phyloP scores from a whole-genome alignment of 2,888 invertebrate genomes.

The Muscina levida region DNA sequence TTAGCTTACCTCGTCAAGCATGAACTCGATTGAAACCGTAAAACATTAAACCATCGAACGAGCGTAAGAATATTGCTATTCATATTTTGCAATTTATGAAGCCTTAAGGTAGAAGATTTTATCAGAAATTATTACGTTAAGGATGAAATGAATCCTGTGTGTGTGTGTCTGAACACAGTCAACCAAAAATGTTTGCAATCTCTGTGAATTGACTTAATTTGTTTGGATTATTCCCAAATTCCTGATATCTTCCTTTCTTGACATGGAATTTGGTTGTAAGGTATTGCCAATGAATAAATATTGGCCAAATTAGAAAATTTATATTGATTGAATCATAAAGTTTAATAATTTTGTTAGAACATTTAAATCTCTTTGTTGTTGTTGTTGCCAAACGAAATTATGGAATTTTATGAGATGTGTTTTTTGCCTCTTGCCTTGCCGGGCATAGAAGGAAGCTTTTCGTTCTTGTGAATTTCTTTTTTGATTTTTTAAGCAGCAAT shows the following conservation, averaged over 20 bases:
- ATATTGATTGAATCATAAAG: constrained; percentile 65
- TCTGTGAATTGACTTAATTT: constrained; percentile 31
- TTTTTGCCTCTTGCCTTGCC: no score
- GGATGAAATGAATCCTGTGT: constrained; percentile 4
- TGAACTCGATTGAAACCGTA: background rate
- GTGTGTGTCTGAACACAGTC: no score
- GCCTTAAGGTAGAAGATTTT: constrained; percentile 71
- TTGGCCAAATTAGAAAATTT: constrained; percentile 59
- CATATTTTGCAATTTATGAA: constrained; percentile 49
- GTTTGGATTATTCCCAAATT: constrained; percentile 15
- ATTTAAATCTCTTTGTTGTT: background rate
- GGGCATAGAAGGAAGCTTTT: background rate
- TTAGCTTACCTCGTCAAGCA: background rate
- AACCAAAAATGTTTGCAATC: constrained; percentile 12
- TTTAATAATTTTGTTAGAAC: constrained; percentile 59
- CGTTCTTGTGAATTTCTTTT: no score
- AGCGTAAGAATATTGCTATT: constrained; percentile 7
- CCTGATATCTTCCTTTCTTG: constrained; percentile 11
- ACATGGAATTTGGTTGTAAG: constrained; percentile 38
- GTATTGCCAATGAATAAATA: constrained; percentile 23
- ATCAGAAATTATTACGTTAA: constrained; percentile 35
- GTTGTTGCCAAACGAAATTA: constrained; percentile 44
- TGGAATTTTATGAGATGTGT: constrained; percentile 47
- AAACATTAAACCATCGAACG: constrained; percentile 31
- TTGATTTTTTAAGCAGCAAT: constrained; percentile 17